Conservation (phyloP, 1,140 invertebrate species). For the Aphis craccivora region DNA sequence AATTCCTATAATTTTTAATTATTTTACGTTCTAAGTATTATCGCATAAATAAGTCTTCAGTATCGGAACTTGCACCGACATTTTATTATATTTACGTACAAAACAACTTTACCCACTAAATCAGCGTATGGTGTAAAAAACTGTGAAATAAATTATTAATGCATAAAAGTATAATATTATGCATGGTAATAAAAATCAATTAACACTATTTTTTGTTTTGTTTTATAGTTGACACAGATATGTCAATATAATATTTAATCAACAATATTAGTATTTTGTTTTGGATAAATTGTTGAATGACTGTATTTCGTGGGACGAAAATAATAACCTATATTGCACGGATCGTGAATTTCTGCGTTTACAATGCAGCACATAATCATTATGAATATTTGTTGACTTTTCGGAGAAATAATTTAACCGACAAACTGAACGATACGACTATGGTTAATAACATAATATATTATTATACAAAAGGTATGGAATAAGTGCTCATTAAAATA, state of each 20-base stretch:
- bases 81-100: not conserved
- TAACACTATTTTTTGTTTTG: too few relatives aligned
- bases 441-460: not conserved
- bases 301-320: not conserved
- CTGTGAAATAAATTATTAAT: not conserved
- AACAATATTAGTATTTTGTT: too few relatives aligned
- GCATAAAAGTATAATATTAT: too few relatives aligned
- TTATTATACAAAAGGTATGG: too few relatives aligned
- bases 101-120: not conserved
- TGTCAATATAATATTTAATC: too few relatives aligned
- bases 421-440: not conserved
- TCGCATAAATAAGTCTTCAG: not conserved
- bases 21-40: not conserved
- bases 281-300: too few relatives aligned
- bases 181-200: too few relatives aligned
- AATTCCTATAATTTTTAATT: not conserved
- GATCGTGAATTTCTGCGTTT: not conserved
- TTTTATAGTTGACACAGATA: too few relatives aligned
- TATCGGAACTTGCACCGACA: not conserved
- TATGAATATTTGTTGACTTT: not conserved
- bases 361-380: not conserved
- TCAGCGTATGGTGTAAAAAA: too few relatives aligned
- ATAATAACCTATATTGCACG: not conserved
- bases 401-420: not conserved
- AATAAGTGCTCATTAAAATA: conserved; percentile 12